Evolutionary conservation across 2,113 vertebrate genomes (phyloP).

Genomic region (Mus pahari): DNA sequence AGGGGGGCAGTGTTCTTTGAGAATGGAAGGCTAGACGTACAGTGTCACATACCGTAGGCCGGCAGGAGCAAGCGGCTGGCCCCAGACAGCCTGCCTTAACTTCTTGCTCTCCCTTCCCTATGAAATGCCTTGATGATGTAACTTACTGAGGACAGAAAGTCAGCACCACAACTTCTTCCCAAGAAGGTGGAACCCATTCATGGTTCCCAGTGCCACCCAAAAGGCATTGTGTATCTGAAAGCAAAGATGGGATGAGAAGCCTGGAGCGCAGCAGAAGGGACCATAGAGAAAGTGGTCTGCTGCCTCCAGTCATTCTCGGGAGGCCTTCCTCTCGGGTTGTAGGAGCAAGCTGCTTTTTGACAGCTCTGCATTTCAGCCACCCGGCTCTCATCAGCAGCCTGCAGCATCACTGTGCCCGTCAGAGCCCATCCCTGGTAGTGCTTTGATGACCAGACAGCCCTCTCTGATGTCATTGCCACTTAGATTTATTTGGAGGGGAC

Average conservation of each 20-base stretch:
- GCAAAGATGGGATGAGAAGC: background rate
- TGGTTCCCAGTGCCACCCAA: background rate
- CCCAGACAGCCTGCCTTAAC: slow-evolving; percentile 67
- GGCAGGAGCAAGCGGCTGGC: slow-evolving; percentile 57
- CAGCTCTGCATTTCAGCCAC: background rate
- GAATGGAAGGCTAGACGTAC: slow-evolving; percentile 49
- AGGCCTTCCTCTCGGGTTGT: background rate
- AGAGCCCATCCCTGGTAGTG: background rate
- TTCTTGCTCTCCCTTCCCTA: slow-evolving; percentile 3
- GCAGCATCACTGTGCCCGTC: background rate
- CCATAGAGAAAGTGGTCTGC: background rate
- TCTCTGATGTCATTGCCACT: slow-evolving; percentile 43
- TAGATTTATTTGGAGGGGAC: slow-evolving; percentile 64
- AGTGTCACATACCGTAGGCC: background rate
- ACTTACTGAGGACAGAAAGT: background rate
- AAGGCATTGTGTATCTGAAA: background rate
- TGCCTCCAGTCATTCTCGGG: background rate
- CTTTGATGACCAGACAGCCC: background rate
- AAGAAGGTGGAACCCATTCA: background rate
- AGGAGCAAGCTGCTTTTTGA: background rate
- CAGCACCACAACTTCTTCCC: background rate
- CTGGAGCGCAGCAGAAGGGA: background rate
- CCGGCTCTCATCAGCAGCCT: background rate
- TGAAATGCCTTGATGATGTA: background rate
- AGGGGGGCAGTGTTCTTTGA: slow-evolving; percentile 76